Conservation (phyloP, 2,888 invertebrate genomes). For the Lepidochitona cinerea region DNA sequence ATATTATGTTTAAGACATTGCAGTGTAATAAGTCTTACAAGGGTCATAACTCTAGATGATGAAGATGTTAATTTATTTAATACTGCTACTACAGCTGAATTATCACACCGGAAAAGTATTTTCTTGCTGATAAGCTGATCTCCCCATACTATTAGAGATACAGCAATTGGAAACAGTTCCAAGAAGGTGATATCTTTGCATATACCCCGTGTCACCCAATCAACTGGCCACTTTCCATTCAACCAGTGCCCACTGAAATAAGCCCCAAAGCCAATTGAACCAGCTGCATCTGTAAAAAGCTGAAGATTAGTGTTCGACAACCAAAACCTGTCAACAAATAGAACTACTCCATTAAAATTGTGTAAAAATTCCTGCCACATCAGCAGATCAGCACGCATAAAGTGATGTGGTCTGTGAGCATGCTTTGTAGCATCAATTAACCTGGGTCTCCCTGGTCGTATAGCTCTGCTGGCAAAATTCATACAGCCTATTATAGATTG, state of each 20-base stretch:
- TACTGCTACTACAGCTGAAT: not conserved
- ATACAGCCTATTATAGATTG: no score
- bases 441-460: conserved; percentile 17
- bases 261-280: not conserved
- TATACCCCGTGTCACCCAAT: not conserved
- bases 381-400: conserved; percentile 14
- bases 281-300: conserved; percentile 10
- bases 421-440: conserved; percentile 16
- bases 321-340: conserved; percentile 20
- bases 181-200: conserved; percentile 5
- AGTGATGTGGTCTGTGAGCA: conserved; percentile 11
- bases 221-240: no score
- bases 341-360: conserved; percentile 16
- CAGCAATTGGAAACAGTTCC: not conserved
- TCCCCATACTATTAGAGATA: not conserved
- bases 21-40: not conserved
- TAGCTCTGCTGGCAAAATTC: conserved; percentile 23
- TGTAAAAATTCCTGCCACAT: conserved; percentile 18
- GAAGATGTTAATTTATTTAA: not conserved
- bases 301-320: not conserved
- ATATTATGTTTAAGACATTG: not conserved
- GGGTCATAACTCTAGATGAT: not conserved
- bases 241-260: no score
- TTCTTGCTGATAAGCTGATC: not conserved
- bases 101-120: conserved; percentile 1